These are phyloP conservation scores for Thereva nobilitata DNA, from an alignment of 2,888 invertebrate genomes.

Conservation along the genomic window DNA sequence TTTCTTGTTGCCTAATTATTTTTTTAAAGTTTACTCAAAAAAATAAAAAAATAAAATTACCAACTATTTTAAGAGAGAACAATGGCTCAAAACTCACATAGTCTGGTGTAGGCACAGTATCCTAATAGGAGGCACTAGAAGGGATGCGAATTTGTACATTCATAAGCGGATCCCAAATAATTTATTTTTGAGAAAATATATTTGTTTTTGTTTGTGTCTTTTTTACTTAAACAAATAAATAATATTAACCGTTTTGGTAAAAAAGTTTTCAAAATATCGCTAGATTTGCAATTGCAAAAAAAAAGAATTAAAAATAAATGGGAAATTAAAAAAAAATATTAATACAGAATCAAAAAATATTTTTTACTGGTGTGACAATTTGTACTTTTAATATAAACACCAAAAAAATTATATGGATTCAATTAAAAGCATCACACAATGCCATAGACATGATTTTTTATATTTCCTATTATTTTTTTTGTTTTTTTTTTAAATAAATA, in stretches of 20 bases:
- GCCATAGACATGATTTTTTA: constrained; percentile 28
- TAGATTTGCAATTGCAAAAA: no score
- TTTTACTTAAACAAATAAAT: constrained; percentile 20
- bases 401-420: constrained; percentile 20
- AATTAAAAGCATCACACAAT: constrained; percentile 40
- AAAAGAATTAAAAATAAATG: no score
- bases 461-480: background rate
- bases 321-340: no score
- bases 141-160: constrained; percentile 46
- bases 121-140: constrained; percentile 60
- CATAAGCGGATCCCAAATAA: constrained; percentile 39
- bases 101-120: constrained; percentile 58
- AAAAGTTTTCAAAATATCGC: background rate
- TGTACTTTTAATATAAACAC: constrained; percentile 8
- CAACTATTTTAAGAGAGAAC: constrained; percentile 46
- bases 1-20: no score
- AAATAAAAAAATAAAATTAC: constrained; percentile 63
- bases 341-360: constrained; percentile 11
- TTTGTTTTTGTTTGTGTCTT: constrained; percentile 7
- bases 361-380: constrained; percentile 7
- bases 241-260: constrained; percentile 15
- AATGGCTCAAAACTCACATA: constrained; percentile 45
- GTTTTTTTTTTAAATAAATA: constrained; percentile 30
- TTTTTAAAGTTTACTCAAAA: constrained; percentile 46
- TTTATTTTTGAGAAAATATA: constrained; percentile 14